These are phyloP conservation scores for Augochlorella aurata DNA, from an alignment of 2,888 invertebrate species.

Conservation along the genomic window DNA sequence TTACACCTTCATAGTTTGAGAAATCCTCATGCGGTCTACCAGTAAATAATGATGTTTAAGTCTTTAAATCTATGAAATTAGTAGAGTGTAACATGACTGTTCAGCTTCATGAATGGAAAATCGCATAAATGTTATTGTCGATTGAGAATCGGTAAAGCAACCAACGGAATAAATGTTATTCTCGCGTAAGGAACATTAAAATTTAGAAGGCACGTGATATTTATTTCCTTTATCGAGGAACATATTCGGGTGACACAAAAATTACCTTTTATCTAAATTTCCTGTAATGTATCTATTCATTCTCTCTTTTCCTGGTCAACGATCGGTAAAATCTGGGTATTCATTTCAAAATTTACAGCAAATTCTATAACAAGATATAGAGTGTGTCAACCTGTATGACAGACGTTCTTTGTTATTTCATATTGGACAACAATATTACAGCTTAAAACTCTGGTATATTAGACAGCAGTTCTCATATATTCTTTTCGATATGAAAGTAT, in stretches of 20 bases:
- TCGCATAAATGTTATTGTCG: conserved; percentile 32
- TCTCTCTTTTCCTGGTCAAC: conserved; percentile 4
- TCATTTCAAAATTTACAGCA: not conserved
- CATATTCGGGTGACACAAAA: conserved; percentile 46
- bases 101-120: conserved; percentile 2
- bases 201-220: conserved; percentile 72
- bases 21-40: not conserved
- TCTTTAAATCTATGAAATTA: not conserved
- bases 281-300: not conserved
- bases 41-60: conserved; percentile 8
- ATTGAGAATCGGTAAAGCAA: conserved; percentile 4
- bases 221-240: conserved; percentile 64
- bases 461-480: not conserved
- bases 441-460: not conserved
- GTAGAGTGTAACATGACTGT: not conserved
- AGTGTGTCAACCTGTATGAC: not conserved
- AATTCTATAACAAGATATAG: conserved; percentile 2
- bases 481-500: conserved; percentile 22
- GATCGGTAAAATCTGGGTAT: conserved; percentile 5
- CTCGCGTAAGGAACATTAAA: conserved; percentile 64
- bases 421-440: conserved; percentile 4
- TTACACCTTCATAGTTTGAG: conserved; percentile 3
- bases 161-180: conserved; percentile 18
- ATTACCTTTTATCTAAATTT: conserved; percentile 10
- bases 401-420: not conserved